These are phyloP conservation scores for Myotis myotis DNA, from an alignment of 2,797 vertebrate genomes.

Conservation along the genomic window DNA sequence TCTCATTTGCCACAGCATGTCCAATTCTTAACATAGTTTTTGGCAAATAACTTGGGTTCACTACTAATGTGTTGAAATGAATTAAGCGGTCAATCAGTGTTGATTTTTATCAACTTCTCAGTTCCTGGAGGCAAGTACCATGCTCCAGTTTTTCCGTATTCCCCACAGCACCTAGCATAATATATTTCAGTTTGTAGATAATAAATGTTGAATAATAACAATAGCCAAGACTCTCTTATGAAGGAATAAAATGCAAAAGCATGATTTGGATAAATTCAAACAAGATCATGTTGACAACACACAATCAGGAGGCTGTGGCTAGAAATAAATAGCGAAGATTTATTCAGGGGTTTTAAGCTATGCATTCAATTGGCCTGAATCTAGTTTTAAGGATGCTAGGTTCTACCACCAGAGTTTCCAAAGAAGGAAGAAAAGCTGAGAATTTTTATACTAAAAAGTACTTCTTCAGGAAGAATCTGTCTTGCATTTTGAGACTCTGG, in stretches of 20 bases:
- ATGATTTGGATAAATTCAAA: neutral
- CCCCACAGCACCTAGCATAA: conserved; percentile 18
- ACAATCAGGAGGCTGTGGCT: neutral
- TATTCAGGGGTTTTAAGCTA: neutral
- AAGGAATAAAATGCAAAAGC: neutral
- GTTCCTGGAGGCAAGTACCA: neutral
- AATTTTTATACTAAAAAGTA: neutral
- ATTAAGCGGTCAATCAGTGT: neutral
- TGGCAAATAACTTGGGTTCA: neutral
- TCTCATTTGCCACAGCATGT: neutral
- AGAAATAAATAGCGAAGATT: neutral
- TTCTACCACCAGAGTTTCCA: neutral
- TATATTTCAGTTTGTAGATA: neutral
- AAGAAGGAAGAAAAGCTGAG: neutral
- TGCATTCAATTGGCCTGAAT: no score
- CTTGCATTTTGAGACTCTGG: neutral
- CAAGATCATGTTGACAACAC: neutral
- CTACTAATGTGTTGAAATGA: neutral
- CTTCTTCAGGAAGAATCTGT: neutral
- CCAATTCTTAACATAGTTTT: neutral
- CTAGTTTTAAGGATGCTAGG: no score
- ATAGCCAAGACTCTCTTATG: neutral
- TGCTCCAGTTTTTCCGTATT: neutral
- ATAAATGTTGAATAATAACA: neutral
- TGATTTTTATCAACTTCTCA: neutral